phyloP scores from a whole-genome alignment of 2,888 invertebrate genomes.

The Pristionchus fissidentatus region DNA sequence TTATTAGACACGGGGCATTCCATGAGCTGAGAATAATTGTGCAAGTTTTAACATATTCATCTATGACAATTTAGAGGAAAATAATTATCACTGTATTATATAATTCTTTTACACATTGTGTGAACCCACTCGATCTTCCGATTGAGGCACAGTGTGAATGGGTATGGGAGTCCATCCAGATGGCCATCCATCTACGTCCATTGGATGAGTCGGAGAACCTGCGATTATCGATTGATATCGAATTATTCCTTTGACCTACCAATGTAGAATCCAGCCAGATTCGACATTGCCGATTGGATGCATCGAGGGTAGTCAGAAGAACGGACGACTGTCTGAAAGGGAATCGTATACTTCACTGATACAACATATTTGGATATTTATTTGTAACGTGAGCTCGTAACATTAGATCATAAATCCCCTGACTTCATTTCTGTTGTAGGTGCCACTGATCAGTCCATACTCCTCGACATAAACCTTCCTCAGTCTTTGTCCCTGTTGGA shows the following conservation, averaged over 20 bases:
- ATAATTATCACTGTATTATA: too few relatives aligned
- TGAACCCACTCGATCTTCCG: conserved; percentile 44
- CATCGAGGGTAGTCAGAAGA: conserved; percentile 37
- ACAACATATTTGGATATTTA: background rate
- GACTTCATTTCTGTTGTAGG: conserved; percentile 39
- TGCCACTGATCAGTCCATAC: conserved; percentile 4
- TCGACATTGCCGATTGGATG: conserved; percentile 26
- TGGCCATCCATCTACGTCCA: conserved; percentile 12
- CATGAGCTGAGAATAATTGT: too few relatives aligned
- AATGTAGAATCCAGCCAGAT: conserved; percentile 45
- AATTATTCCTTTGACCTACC: background rate
- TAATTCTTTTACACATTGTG: background rate
- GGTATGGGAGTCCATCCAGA: conserved; percentile 44
- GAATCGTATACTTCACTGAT: background rate
- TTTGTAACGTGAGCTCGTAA: too few relatives aligned
- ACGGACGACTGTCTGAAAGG: conserved; percentile 20
- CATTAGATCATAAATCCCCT: background rate
- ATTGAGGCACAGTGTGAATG: conserved; percentile 34
- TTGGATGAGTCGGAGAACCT: conserved; percentile 43
- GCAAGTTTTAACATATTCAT: too few relatives aligned
- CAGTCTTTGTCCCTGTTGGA: conserved; percentile 38
- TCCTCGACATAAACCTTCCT: conserved; percentile 14
- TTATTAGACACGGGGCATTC: conserved; percentile 2
- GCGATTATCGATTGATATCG: background rate
- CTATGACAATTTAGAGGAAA: too few relatives aligned